These are phyloP conservation scores for Xanthia icteritia DNA, from an alignment of 2,888 invertebrate species.

Conservation along the genomic window DNA sequence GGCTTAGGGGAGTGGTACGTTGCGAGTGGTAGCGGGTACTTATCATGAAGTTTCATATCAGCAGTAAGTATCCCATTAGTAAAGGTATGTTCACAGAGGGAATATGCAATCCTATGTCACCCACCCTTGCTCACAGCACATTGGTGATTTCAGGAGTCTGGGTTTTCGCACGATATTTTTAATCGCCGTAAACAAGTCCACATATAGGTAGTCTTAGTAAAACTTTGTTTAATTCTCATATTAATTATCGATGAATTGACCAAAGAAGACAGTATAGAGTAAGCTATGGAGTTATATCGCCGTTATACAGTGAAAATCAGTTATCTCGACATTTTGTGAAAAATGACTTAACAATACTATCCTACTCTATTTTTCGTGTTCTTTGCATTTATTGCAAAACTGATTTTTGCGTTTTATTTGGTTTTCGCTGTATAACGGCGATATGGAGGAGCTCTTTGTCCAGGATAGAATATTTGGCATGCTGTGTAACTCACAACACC, in stretches of 20 bases:
- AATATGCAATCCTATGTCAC: no score
- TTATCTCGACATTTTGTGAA: no score
- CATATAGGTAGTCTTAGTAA: not conserved
- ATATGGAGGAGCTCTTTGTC: not conserved
- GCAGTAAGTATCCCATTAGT: not conserved
- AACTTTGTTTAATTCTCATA: not conserved
- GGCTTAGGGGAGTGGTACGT: constrained; percentile 22
- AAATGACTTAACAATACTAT: no score
- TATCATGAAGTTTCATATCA: not conserved
- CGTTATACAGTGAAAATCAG: no score
- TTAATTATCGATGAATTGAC: not conserved
- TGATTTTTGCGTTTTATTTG: no score
- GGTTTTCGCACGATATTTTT: not conserved
- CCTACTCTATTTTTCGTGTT: no score
- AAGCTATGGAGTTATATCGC: no score
- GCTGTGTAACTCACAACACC: not conserved
- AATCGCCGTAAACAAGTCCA: not conserved
- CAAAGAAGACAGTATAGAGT: not conserved
- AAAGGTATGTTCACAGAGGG: not conserved
- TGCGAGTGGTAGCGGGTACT: constrained; percentile 44
- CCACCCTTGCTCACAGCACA: not conserved
- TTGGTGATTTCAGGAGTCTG: not conserved
- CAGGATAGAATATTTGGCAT: not conserved
- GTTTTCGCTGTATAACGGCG: no score
- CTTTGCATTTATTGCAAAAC: no score